phyloP scores from a whole-genome alignment of 2,797 vertebrate species.

The Manis javanica region DNA sequence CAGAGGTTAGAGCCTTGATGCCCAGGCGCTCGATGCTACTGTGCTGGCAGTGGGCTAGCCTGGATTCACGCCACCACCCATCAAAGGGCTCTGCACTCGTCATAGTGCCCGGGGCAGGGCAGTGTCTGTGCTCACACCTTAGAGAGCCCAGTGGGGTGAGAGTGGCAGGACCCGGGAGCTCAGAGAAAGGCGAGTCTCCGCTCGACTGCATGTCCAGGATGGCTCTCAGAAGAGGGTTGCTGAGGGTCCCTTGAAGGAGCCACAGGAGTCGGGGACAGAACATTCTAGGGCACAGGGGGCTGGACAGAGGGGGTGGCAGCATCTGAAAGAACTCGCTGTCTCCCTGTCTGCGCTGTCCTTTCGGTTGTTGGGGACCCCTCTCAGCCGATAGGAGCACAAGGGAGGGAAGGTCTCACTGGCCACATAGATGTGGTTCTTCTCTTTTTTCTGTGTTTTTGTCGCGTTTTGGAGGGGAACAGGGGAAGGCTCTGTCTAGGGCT shows the following conservation, averaged over 20 bases:
- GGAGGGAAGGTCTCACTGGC: neutral
- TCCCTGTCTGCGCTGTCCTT: neutral
- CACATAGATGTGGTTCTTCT: accelerated
- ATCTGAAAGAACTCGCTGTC: neutral
- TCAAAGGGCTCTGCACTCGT: too few species aligned
- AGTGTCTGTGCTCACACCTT: neutral
- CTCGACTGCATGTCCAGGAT: too few species aligned
- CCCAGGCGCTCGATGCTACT: accelerated
- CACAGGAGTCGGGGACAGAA: neutral
- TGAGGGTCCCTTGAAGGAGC: neutral
- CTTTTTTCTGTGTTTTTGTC: neutral
- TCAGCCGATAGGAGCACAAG: neutral
- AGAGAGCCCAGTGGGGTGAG: neutral
- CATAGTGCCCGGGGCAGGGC: neutral
- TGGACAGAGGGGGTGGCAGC: neutral
- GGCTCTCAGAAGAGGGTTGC: neutral
- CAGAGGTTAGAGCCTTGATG: too few species aligned
- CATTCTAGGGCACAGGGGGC: too few species aligned
- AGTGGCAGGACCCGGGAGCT: too few species aligned
- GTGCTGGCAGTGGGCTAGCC: neutral
- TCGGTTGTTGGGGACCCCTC: neutral
- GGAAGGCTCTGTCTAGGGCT: neutral
- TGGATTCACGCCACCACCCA: too few species aligned
- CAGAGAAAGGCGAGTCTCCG: neutral
- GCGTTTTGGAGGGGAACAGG: neutral